phyloP scores from a whole-genome alignment of 2,797 vertebrate species.

The Chelonia mydas region DNA sequence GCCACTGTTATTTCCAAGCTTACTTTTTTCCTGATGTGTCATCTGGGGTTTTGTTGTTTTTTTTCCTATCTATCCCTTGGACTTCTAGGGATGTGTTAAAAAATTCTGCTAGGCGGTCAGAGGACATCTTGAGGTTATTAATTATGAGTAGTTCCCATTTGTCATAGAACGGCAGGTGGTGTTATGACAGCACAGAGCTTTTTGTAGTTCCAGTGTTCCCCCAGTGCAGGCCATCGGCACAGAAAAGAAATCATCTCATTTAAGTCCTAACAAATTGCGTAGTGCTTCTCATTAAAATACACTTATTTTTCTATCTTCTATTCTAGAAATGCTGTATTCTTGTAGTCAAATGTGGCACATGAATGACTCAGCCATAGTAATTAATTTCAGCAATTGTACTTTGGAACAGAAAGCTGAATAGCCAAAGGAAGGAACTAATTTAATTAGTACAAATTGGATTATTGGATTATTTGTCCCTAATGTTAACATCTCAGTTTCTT shows the following conservation, averaged over 20 bases:
- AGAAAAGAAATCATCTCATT: conserved; percentile 2
- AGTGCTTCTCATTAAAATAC: neutral
- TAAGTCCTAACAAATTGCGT: neutral
- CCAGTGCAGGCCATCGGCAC: neutral
- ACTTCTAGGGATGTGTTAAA: neutral
- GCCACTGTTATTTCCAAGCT: neutral
- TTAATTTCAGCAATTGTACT: neutral
- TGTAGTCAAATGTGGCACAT: neutral
- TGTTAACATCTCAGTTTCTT: neutral
- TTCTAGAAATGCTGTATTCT: neutral
- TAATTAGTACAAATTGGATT: neutral
- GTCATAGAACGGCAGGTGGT: neutral
- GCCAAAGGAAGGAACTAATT: neutral
- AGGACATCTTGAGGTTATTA: neutral
- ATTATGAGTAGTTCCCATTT: conserved; percentile 21
- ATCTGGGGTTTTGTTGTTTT: neutral
- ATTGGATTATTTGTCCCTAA: neutral
- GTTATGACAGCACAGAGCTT: neutral
- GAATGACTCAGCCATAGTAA: neutral
- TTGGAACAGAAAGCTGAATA: neutral
- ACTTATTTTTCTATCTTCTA: neutral
- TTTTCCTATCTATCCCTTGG: neutral
- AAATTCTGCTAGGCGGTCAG: neutral
- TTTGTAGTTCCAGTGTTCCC: neutral
- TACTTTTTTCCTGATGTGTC: neutral